Evolutionary conservation across 1,140 invertebrate genomes (phyloP).

Genomic region (Pygmarrhopalites habei): DNA sequence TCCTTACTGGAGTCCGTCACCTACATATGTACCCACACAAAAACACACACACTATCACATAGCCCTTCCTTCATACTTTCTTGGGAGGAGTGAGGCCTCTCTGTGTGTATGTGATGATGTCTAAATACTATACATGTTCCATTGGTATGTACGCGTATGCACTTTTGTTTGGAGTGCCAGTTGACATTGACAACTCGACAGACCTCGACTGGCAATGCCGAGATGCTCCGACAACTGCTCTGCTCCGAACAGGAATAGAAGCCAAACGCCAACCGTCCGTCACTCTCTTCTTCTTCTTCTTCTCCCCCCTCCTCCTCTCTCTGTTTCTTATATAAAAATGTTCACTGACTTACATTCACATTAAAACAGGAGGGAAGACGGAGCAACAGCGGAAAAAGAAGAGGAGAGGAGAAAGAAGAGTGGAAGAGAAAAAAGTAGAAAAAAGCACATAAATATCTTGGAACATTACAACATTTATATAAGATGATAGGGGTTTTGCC

Average conservation of each 20-base stretch:
- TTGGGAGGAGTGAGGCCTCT: background rate
- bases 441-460: too few species aligned
- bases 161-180: slow-evolving; percentile 22
- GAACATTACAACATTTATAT: too few species aligned
- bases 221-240: slow-evolving; percentile 32
- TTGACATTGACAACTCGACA: slow-evolving; percentile 35
- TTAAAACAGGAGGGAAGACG: too few species aligned
- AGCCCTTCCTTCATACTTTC: background rate
- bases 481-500: too few species aligned
- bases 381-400: too few species aligned
- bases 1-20: too few species aligned
- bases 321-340: too few species aligned
- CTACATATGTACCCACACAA: background rate
- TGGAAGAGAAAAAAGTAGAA: too few species aligned
- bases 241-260: slow-evolving; percentile 20
- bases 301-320: background rate
- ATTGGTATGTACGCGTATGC: background rate
- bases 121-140: background rate
- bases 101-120: background rate
- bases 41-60: background rate
- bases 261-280: slow-evolving; percentile 33
- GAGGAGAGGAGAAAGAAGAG: too few species aligned
- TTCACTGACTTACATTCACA: too few species aligned
- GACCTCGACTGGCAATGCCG: slow-evolving; percentile 3
- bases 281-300: slow-evolving; percentile 18